A percentile compares a stretch with the other conserved stretches of the same genome.
These are phyloP conservation scores for Sparidentex hasta DNA, from an alignment of 2,797 vertebrate species.

Conservation along the genomic window DNA sequence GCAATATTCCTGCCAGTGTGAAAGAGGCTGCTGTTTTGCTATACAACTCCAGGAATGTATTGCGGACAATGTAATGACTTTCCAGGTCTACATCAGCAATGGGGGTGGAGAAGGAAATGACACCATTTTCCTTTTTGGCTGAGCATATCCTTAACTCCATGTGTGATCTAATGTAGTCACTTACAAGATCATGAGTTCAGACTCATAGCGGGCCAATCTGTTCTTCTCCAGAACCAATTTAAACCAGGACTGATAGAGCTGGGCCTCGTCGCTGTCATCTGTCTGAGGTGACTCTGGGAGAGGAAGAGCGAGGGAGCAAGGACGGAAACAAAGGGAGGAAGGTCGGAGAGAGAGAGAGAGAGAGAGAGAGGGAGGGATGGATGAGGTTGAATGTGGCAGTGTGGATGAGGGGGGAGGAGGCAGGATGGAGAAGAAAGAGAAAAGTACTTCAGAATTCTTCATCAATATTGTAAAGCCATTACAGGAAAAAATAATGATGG, in stretches of 20 bases:
- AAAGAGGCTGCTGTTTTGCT: too few species aligned
- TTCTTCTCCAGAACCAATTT: constrained; percentile 96
- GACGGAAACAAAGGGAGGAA: neutral
- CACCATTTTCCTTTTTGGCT: too few species aligned
- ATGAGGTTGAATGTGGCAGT: neutral
- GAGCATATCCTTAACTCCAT: too few species aligned
- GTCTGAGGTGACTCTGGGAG: constrained; percentile 55
- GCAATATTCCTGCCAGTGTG: too few species aligned
- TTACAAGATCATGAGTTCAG: constrained; percentile 92
- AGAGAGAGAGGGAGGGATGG: neutral
- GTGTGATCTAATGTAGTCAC: constrained; percentile 30
- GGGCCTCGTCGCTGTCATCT: constrained; percentile 85
- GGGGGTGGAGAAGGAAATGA: too few species aligned
- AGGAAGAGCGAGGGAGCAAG: neutral
- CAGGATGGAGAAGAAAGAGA: neutral
- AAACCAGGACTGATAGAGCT: constrained; percentile 94
- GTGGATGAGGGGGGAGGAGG: neutral
- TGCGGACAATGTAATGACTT: too few species aligned
- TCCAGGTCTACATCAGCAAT: too few species aligned
- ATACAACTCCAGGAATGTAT: too few species aligned
- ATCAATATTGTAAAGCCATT: constrained; percentile 22
- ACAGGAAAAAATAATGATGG: neutral
- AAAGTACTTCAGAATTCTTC: constrained; percentile 19
- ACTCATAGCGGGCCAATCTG: constrained; percentile 93
- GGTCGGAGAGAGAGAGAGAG: neutral